Percentiles rank a stretch among this genome's conserved stretches.
Evolutionary conservation across 2,888 invertebrate species (phyloP).

Genomic region (Osmoderma eremita): DNA sequence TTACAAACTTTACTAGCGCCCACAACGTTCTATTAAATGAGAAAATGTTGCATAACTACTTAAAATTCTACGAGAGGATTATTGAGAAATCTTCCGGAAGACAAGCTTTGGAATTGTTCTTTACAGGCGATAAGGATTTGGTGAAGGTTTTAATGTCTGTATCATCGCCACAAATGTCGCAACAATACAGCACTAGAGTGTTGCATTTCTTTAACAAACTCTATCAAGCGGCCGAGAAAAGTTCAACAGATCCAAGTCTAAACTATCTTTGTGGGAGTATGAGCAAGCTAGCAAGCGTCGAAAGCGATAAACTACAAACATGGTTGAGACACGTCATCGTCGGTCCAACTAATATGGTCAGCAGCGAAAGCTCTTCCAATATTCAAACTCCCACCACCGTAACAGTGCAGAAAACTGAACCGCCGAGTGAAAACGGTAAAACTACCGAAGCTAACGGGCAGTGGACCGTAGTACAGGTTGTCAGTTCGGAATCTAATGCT

Average conservation of each 20-base stretch:
- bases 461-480: conserved; percentile 52
- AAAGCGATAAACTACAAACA: conserved; percentile 70
- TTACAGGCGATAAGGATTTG: conserved; percentile 76
- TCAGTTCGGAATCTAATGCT: conserved; percentile 49
- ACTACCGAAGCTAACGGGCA: conserved; percentile 49
- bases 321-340: conserved; percentile 76
- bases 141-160: conserved; percentile 84
- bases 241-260: conserved; percentile 70
- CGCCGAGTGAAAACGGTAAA: conserved; percentile 38
- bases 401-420: conserved; percentile 62
- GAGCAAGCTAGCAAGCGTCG: conserved; percentile 72
- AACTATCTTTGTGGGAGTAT: conserved; percentile 76
- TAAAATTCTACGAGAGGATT: conserved; percentile 87
- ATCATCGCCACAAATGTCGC: conserved; percentile 76
- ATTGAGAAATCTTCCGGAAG: conserved; percentile 84
- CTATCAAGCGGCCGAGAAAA: conserved; percentile 73
- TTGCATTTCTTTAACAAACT: conserved; percentile 83
- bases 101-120: conserved; percentile 84
- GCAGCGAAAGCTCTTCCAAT: conserved; percentile 65
- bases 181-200: conserved; percentile 79
- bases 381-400: conserved; percentile 67
- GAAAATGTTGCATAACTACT: conserved; percentile 72
- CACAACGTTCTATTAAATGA: conserved; percentile 66
- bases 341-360: conserved; percentile 64
- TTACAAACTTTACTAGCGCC: conserved; percentile 70